A percentile compares a stretch with the other conserved stretches of the same genome.
Evolutionary conservation across 92 coral and sea anemone species (phyloP).

Genomic region (Nematostella vectensis): DNA sequence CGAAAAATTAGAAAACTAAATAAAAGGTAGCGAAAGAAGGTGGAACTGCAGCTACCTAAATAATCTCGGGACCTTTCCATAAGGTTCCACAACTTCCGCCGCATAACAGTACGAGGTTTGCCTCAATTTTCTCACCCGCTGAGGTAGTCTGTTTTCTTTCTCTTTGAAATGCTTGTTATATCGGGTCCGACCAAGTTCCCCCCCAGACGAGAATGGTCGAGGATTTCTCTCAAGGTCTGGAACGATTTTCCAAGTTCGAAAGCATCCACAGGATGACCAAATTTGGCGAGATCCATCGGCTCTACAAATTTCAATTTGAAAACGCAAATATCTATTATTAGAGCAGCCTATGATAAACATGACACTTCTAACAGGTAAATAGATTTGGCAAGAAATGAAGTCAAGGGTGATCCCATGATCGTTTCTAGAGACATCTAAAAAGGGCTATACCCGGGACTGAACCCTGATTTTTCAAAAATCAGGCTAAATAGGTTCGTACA

Average conservation of each 20-base stretch:
- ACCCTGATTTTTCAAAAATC: too few relatives aligned
- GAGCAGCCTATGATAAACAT: too few relatives aligned
- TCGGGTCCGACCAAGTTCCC: conserved; percentile 59
- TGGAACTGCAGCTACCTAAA: background rate
- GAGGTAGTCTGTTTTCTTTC: too few relatives aligned
- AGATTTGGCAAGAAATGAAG: background rate
- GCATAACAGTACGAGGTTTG: too few relatives aligned
- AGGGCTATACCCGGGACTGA: too few relatives aligned
- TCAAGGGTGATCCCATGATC: background rate
- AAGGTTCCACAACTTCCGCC: too few relatives aligned
- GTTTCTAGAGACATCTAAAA: background rate
- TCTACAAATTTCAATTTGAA: conserved; percentile 12
- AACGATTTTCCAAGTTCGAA: conserved; percentile 65
- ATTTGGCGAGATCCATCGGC: conserved; percentile 34
- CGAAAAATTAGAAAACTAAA: background rate
- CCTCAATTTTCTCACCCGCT: too few relatives aligned
- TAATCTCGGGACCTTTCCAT: background rate
- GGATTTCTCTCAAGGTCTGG: conserved; percentile 35
- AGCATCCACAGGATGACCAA: conserved; percentile 18
- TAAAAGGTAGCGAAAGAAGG: background rate
- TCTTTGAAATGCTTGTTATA: too few relatives aligned
- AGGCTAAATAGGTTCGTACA: too few relatives aligned
- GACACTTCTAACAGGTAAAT: too few relatives aligned
- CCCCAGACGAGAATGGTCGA: conserved; percentile 19
- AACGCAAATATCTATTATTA: too few relatives aligned